Evolutionary conservation across 1,140 invertebrate species (phyloP), one percentile per base, ranked within the genome.

Genomic region (Drosophila oshimai): DNA sequence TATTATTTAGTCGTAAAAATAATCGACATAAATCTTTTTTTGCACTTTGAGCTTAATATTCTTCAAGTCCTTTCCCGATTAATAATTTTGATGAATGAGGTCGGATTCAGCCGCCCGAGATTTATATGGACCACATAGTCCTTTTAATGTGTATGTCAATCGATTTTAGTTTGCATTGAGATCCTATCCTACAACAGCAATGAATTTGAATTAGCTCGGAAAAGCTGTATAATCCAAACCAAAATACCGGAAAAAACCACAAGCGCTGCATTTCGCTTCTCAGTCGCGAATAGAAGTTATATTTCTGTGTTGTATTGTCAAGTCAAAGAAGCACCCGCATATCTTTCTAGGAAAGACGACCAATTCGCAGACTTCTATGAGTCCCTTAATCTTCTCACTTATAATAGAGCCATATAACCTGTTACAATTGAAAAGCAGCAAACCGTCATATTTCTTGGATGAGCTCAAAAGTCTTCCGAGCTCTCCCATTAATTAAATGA

Each of bases 401-500:
- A 39, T 41, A 58, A 86, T 86, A 81, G 76, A 76, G 57, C 58
- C 69, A 76, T 62, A 62, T 60, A 78, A 72, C 81, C 76, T 87
- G 83, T 58, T 77, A 76, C 49, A 87, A 86, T 86, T 86, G 81
- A 73, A 57, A 67, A 64, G 29, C 39, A 29, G 37, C 15, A 49
- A 54, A 28, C 42, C 37, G 41, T 62, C 69, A 67, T 67, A 75
- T 67, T 57, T 62, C 34, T 46, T 46, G 49, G 31, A 17, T 44
- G 36, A 45, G 24, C 20, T 49, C 28, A 45, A 37, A 20, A 33
- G 31, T 29, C 31, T 49, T 26, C 13, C 24, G 20, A 39, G 15
- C 65, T 42, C 36, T 83, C 17, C 69, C 62, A 76, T 81, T 87
- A 87, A 88, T 87, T 87, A 49, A 65, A 70, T 39, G 83, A 83